phyloP scores from a whole-genome alignment of 2,113 vertebrate genomes.

The Sebastes fasciatus region DNA sequence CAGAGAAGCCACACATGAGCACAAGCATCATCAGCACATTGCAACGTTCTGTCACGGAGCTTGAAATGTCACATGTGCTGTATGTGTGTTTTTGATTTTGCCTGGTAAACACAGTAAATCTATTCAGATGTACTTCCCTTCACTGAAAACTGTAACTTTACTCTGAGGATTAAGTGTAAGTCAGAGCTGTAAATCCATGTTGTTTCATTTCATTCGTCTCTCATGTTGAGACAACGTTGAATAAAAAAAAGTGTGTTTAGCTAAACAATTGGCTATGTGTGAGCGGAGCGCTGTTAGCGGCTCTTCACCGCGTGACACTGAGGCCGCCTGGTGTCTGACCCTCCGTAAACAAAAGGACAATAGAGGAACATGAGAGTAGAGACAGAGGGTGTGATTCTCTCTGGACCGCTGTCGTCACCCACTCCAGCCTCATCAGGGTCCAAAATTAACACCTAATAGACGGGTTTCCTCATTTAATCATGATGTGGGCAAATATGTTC shows the following conservation, averaged over 20 bases:
- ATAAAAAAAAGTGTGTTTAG: background rate
- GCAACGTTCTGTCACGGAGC: slow-evolving; percentile 5
- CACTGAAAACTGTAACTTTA: slow-evolving; percentile 14
- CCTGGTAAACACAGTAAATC: slow-evolving; percentile 16
- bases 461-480: background rate
- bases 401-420: background rate
- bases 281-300: slow-evolving; percentile 29
- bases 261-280: slow-evolving; percentile 49
- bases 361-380: slow-evolving; percentile 24
- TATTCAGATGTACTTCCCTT: slow-evolving; percentile 12
- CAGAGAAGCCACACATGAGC: slow-evolving; percentile 19
- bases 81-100: background rate
- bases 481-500: background rate
- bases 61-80: slow-evolving; percentile 23
- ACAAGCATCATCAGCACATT: slow-evolving; percentile 24
- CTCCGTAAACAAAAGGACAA: slow-evolving; percentile 56
- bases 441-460: background rate
- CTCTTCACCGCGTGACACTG: slow-evolving; percentile 26
- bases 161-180: slow-evolving; percentile 18
- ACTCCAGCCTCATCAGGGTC: slow-evolving; percentile 1
- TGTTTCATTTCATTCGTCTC: slow-evolving; percentile 24
- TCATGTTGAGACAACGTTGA: slow-evolving; percentile 15
- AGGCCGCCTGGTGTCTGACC: slow-evolving; percentile 48
- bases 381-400: slow-evolving; percentile 38
- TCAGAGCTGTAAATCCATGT: slow-evolving; percentile 31